phyloP scores from a whole-genome alignment of 35 echinoderm and acorn worm species.

The Diadema setosum region DNA sequence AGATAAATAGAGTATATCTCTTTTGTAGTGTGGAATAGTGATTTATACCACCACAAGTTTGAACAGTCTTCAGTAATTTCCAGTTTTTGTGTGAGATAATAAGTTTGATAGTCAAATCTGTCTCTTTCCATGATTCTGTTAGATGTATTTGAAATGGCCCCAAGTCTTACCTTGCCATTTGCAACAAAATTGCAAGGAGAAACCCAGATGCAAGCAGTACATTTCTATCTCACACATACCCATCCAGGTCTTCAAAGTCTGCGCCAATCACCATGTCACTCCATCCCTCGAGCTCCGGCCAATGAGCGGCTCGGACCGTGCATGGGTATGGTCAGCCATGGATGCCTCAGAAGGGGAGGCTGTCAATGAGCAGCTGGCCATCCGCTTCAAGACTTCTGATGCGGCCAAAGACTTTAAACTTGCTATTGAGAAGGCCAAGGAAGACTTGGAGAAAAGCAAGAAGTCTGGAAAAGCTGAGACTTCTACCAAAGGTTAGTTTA shows the following conservation, averaged over 20 bases:
- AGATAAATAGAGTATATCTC: too few relatives aligned
- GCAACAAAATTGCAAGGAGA: too few relatives aligned
- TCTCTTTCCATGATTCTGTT: too few relatives aligned
- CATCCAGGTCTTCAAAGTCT: conserved; percentile 74
- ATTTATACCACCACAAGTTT: too few relatives aligned
- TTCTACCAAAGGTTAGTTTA: background rate
- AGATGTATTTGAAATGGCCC: too few relatives aligned
- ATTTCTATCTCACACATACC: too few relatives aligned
- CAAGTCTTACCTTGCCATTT: too few relatives aligned
- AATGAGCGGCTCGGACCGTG: conserved; percentile 64
- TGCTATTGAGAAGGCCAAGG: conserved; percentile 39
- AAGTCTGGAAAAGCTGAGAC: background rate
- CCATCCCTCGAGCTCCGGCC: conserved; percentile 46
- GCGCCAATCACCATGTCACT: conserved; percentile 80
- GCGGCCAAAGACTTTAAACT: conserved; percentile 61
- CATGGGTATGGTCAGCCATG: conserved; percentile 90
- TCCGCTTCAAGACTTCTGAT: conserved; percentile 79
- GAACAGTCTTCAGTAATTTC: too few relatives aligned
- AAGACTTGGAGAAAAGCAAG: background rate
- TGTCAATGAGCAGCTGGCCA: conserved; percentile 69
- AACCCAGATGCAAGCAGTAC: too few relatives aligned
- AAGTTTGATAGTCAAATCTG: too few relatives aligned
- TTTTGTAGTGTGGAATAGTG: too few relatives aligned
- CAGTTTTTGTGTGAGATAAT: too few relatives aligned
- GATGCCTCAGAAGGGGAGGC: conserved; percentile 65